These are phyloP conservation scores for Tringa solitaria DNA, from an alignment of 2,113 vertebrate genomes.

Conservation along the genomic window DNA sequence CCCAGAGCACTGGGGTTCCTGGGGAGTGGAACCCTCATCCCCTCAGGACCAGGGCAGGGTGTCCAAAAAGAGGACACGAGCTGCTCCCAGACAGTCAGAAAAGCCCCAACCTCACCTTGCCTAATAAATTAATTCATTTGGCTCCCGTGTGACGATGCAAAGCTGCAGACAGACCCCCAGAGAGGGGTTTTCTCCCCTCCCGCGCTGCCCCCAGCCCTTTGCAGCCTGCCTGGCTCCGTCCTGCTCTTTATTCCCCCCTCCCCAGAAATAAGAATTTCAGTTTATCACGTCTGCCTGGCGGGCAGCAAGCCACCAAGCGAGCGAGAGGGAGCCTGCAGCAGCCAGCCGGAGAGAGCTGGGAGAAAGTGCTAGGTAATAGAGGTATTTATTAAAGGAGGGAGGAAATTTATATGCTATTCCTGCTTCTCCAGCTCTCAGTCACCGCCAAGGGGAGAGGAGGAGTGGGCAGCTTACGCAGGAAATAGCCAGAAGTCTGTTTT, in stretches of 20 bases:
- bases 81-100: neutral
- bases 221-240: neutral
- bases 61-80: fast-evolving
- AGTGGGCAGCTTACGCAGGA: conserved; percentile 36
- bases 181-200: neutral
- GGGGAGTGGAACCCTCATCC: neutral
- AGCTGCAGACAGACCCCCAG: neutral
- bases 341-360: neutral
- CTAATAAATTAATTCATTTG: fast-evolving
- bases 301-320: conserved; percentile 2
- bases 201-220: neutral
- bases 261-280: neutral
- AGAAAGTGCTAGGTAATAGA: conserved; percentile 39
- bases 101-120: neutral
- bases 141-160: fast-evolving
- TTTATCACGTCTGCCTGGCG: conserved; percentile 4
- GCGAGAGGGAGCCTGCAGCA: neutral
- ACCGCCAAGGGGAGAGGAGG: conserved; percentile 38
- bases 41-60: too few species aligned
- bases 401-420: conserved; percentile 60
- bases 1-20: neutral
- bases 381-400: conserved; percentile 62
- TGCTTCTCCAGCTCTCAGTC: conserved; percentile 48
- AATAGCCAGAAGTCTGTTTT: conserved; percentile 63
- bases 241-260: neutral